A percentile compares a stretch with the other conserved stretches of the same genome.
These are phyloP conservation scores for Rostratula benghalensis DNA, from an alignment of 2,113 vertebrate species.

Conservation along the genomic window DNA sequence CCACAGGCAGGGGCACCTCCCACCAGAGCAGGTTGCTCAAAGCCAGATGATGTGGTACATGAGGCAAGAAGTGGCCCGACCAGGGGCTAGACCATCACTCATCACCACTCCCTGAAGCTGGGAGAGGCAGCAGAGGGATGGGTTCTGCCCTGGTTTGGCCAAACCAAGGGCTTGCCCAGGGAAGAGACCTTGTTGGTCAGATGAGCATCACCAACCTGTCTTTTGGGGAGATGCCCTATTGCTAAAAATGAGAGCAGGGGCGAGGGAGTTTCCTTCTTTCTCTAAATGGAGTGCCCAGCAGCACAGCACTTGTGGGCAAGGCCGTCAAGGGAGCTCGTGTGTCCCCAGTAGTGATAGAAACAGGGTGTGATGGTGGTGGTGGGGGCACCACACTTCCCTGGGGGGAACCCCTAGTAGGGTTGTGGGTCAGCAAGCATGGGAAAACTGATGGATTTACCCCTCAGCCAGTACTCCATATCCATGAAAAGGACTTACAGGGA, in stretches of 20 bases:
- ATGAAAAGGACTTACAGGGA: not conserved
- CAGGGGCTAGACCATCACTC: not conserved
- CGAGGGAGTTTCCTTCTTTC: not conserved
- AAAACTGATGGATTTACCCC: not conserved
- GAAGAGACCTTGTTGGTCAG: not conserved
- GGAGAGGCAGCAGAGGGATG: not conserved
- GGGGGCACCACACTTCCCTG: not conserved
- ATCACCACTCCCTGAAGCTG: not conserved
- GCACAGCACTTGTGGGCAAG: not conserved
- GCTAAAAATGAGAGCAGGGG: not conserved
- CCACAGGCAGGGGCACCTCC: too few relatives aligned
- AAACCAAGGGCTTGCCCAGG: not conserved
- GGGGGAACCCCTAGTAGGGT: not conserved
- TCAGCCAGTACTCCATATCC: not conserved
- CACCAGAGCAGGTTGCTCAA: too few relatives aligned
- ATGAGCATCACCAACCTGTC: fast-evolving
- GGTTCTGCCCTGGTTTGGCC: not conserved
- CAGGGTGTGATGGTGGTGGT: fast-evolving
- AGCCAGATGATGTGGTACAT: too few relatives aligned
- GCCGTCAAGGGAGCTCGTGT: fast-evolving
- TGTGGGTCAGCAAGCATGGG: not conserved
- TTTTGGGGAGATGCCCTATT: not conserved
- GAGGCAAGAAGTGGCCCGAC: not conserved
- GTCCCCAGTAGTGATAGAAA: not conserved
- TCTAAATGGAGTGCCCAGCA: not conserved